Conservation (phyloP, 2,888 invertebrate genomes). For the Perithous albicinctus region DNA sequence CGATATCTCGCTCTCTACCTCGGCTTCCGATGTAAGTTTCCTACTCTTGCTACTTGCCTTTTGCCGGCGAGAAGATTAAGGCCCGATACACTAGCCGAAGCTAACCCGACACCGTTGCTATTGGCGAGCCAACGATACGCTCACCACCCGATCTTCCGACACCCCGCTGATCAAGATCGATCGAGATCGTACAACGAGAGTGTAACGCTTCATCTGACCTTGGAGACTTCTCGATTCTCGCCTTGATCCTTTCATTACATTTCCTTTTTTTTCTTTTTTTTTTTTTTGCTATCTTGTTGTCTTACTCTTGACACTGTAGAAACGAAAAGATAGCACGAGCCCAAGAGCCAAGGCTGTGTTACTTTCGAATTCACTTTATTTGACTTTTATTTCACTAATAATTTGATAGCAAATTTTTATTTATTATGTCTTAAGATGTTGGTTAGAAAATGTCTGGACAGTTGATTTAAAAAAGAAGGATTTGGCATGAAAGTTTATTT, state of each 20-base stretch:
- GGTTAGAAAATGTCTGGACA: no score
- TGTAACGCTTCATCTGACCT: slow-evolving; percentile 2
- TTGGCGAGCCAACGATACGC: slow-evolving; percentile 27
- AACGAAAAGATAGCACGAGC: not conserved
- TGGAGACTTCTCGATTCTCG: not conserved
- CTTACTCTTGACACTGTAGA: not conserved
- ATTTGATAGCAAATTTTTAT: no score
- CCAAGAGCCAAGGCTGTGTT: no score
- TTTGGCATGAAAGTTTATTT: no score
- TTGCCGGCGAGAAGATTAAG: slow-evolving; percentile 48
- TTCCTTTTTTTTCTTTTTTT: no score
- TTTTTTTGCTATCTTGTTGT: not conserved
- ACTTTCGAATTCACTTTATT: no score
- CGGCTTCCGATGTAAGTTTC: slow-evolving; percentile 36
- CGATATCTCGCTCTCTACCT: slow-evolving; percentile 40
- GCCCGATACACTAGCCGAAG: slow-evolving; percentile 44
- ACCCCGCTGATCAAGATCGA: slow-evolving; percentile 34
- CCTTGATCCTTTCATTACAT: not conserved
- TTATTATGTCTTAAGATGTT: no score
- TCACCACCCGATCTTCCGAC: slow-evolving; percentile 1
- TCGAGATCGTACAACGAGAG: slow-evolving; percentile 26
- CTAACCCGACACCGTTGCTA: slow-evolving; percentile 6
- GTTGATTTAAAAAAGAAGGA: no score
- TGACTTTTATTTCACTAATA: no score
- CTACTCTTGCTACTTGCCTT: slow-evolving; percentile 26